Percentiles rank a stretch among this genome's conserved stretches.
Evolutionary conservation across 2,113 vertebrate species (phyloP).

Genomic region (Chelonoidis abingdonii): DNA sequence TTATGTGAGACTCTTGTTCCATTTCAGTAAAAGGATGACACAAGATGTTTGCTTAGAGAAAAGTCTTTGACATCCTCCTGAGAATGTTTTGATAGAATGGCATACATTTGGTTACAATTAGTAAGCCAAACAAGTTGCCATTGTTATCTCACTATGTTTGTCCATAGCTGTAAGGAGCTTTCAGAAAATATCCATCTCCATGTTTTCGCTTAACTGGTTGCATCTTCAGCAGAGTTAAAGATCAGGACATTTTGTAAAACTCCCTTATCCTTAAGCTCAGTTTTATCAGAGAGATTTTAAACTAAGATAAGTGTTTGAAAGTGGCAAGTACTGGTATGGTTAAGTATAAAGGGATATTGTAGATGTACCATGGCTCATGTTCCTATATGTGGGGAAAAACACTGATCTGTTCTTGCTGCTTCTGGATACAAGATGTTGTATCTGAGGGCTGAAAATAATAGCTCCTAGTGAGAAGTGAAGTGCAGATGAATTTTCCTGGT

Average conservation of each 20-base stretch:
- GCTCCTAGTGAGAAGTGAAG: conserved; percentile 60
- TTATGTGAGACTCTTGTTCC: conserved; percentile 57
- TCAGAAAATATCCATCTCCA: conserved; percentile 16
- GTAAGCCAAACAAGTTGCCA: conserved; percentile 71
- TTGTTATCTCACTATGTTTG: conserved; percentile 73
- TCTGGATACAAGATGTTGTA: conserved; percentile 70
- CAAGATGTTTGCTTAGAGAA: conserved; percentile 70
- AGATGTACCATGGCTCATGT: conserved; percentile 32
- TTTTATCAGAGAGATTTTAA: conserved; percentile 43
- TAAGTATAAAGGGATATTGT: conserved; percentile 40
- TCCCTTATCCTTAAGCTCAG: background rate
- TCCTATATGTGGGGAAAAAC: conserved; percentile 43
- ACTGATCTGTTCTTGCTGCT: conserved; percentile 19
- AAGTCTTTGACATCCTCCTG: conserved; percentile 67
- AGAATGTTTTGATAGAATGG: conserved; percentile 73
- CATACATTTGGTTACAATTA: conserved; percentile 76
- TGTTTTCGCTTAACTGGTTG: conserved; percentile 50
- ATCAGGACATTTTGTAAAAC: conserved; percentile 37
- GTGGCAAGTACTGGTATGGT: background rate
- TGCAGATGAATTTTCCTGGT: conserved; percentile 47
- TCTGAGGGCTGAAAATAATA: conserved; percentile 68
- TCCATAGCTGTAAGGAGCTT: conserved; percentile 52
- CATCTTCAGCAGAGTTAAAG: conserved; percentile 16
- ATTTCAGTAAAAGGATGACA: conserved; percentile 71
- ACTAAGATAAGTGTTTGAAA: background rate